phyloP scores from a whole-genome alignment of 2,888 invertebrate genomes.

The Melanostoma mellinum region DNA sequence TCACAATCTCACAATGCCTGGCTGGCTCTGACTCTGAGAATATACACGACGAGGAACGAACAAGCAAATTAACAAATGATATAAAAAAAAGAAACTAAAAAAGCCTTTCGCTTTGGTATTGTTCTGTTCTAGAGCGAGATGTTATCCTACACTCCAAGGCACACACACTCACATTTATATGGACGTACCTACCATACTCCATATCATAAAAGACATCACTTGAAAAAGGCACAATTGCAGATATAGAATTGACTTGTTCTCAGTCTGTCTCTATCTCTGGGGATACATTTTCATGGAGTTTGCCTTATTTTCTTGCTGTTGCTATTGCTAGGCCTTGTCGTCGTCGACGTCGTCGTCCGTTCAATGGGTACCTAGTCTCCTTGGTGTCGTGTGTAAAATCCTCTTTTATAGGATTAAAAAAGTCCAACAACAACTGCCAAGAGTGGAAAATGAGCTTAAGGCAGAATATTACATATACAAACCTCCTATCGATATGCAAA shows the following conservation, averaged over 20 bases:
- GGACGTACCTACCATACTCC: not conserved
- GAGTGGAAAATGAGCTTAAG: constrained; percentile 67
- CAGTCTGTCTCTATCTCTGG: constrained; percentile 44
- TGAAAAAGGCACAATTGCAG: not conserved
- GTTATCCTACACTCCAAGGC: constrained; percentile 21
- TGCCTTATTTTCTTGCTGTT: constrained; percentile 38
- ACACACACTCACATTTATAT: constrained; percentile 19
- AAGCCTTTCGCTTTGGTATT: constrained; percentile 59
- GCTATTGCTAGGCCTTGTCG: constrained; percentile 5
- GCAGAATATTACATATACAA: constrained; percentile 30
- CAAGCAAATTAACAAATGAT: not conserved
- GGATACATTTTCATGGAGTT: constrained; percentile 57
- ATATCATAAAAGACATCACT: constrained; percentile 8
- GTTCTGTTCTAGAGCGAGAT: constrained; percentile 67
- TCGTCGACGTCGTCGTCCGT: not conserved
- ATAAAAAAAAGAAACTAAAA: constrained; percentile 21
- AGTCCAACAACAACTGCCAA: constrained; percentile 45
- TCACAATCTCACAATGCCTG: not conserved
- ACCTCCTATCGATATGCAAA: not conserved
- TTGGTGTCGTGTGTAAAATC: constrained; percentile 73
- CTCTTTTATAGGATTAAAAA: constrained; percentile 72
- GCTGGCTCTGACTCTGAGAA: not conserved
- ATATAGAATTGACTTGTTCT: constrained; percentile 21
- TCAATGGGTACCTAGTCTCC: constrained; percentile 47
- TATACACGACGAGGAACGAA: constrained; percentile 4